phyloP scores from a whole-genome alignment of 2,797 vertebrate species.

The Phrynocephalus guinanensis region DNA sequence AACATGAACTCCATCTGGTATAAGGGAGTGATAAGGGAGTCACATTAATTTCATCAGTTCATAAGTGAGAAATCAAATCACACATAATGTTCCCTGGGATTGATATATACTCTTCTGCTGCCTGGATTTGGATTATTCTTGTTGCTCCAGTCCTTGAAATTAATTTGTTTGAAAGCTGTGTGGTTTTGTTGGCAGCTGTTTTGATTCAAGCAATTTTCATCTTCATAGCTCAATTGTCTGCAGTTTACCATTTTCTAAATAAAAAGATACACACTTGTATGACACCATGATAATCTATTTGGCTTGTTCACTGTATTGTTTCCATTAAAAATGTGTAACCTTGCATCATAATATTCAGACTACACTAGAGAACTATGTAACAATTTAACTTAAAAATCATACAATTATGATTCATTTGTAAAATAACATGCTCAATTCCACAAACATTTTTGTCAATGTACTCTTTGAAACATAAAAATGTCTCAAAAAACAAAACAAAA shows the following conservation, averaged over 20 bases:
- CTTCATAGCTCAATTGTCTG: constrained; percentile 67
- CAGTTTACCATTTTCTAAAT: constrained; percentile 74
- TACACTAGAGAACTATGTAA: background rate
- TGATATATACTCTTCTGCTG: constrained; percentile 71
- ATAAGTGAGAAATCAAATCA: constrained; percentile 57
- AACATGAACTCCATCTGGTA: background rate
- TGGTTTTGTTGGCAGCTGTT: constrained; percentile 65
- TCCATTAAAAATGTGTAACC: background rate
- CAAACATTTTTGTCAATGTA: background rate
- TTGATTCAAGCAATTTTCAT: constrained; percentile 65
- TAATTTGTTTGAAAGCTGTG: constrained; percentile 69
- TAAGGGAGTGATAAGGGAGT: background rate
- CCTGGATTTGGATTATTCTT: constrained; percentile 41
- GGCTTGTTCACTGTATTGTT: background rate
- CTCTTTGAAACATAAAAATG: background rate
- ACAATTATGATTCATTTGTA: background rate
- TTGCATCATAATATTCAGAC: background rate
- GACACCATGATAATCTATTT: background rate
- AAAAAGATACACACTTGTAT: constrained; percentile 34
- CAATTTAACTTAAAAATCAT: background rate
- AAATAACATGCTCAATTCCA: background rate
- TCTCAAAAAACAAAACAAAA: too few species aligned
- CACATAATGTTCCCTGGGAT: constrained; percentile 80
- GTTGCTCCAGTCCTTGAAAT: constrained; percentile 70
- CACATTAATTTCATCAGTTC: background rate